A percentile compares a stretch with the other conserved stretches of the same genome.
These are phyloP conservation scores for Saccopteryx bilineata DNA, from an alignment of 2,113 vertebrate species.

Conservation along the genomic window DNA sequence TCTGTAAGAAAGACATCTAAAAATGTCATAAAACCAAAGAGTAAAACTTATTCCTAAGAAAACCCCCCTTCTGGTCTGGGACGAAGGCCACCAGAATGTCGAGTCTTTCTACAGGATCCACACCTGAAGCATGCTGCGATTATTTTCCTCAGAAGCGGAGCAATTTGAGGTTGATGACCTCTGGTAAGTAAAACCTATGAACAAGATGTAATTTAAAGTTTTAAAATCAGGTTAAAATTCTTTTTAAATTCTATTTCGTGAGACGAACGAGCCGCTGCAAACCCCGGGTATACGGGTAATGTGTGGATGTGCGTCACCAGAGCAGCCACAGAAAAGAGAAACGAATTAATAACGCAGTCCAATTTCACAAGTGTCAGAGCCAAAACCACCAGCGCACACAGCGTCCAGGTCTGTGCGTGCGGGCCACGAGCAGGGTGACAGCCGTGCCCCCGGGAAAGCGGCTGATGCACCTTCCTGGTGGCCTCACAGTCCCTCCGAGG, in stretches of 20 bases:
- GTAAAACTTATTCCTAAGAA: not conserved
- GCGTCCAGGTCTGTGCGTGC: not conserved
- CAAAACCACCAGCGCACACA: not conserved
- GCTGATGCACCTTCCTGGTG: not conserved
- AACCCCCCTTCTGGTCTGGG: not conserved
- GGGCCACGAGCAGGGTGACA: not conserved
- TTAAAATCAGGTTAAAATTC: not conserved
- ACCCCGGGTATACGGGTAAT: not conserved
- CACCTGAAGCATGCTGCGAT: not conserved
- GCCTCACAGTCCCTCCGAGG: not conserved
- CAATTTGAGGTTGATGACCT: not conserved
- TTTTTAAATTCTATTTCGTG: not conserved
- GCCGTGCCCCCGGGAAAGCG: not conserved
- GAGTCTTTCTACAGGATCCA: not conserved
- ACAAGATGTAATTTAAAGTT: not conserved
- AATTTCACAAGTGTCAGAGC: not conserved
- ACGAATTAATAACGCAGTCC: not conserved
- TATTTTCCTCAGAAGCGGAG: not conserved
- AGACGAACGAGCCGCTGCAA: slow-evolving; percentile 30
- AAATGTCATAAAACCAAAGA: not conserved
- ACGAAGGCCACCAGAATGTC: not conserved
- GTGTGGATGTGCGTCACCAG: not conserved
- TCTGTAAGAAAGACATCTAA: not conserved
- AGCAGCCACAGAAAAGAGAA: not conserved
- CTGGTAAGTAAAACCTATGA: not conserved